Conservation (phyloP, 1,140 invertebrate species). For the Plodia interpunctella region DNA sequence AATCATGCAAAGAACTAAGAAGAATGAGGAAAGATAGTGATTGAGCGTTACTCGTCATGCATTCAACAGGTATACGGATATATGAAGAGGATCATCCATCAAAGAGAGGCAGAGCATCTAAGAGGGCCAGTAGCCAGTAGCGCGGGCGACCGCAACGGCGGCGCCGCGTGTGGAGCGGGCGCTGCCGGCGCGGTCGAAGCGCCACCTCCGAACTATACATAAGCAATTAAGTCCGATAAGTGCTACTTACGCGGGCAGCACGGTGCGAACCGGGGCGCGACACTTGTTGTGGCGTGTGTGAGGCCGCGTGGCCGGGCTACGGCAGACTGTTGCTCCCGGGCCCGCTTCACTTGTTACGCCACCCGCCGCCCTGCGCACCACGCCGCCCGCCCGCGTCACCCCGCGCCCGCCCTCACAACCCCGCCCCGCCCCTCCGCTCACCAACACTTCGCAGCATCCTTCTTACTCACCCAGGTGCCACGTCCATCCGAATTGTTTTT, state of each 20-base stretch:
- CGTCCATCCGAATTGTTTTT: constrained; percentile 21
- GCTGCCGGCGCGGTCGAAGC: constrained; percentile 15
- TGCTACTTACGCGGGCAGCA: constrained; percentile 60
- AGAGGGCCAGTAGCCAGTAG: constrained; percentile 13
- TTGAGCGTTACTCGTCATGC: constrained; percentile 34
- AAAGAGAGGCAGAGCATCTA: constrained; percentile 28
- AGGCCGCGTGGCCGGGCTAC: constrained; percentile 68
- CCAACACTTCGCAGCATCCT: constrained; percentile 65
- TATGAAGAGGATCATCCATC: constrained; percentile 39
- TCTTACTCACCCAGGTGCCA: constrained; percentile 37
- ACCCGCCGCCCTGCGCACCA: constrained; percentile 40
- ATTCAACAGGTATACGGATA: constrained; percentile 63
- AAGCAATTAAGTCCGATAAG: constrained; percentile 42
- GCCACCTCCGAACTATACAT: constrained; percentile 29
- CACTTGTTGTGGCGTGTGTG: constrained; percentile 48
- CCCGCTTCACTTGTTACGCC: constrained; percentile 73
- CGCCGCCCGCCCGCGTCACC: constrained; percentile 33
- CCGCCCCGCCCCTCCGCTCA: constrained; percentile 58
- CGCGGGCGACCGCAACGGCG: constrained; percentile 8
- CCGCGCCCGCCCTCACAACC: constrained; percentile 40
- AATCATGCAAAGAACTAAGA: not conserved
- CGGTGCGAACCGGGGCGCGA: constrained; percentile 36
- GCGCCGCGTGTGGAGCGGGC: constrained; percentile 6
- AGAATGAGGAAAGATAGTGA: constrained; percentile 4
- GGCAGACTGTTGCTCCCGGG: constrained; percentile 75